These are phyloP conservation scores for Conopomorpha cramerella DNA, from an alignment of 1,140 invertebrate species.

Conservation along the genomic window DNA sequence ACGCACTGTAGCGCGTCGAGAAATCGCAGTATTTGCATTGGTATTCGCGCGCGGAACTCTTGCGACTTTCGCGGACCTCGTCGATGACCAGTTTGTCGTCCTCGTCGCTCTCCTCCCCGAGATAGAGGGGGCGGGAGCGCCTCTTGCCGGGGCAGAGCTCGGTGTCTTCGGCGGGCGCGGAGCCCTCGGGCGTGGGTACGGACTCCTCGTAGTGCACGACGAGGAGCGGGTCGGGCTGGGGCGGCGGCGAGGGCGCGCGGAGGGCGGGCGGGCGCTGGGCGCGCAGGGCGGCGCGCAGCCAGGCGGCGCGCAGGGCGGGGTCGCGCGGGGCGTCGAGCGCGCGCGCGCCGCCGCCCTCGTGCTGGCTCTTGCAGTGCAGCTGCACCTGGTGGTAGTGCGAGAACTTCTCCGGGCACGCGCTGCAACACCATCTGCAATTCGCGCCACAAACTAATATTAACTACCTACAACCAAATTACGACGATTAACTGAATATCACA, in stretches of 20 bases:
- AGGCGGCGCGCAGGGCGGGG: slow-evolving; percentile 15
- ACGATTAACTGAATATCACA: too few relatives aligned
- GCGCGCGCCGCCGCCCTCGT: slow-evolving; percentile 10
- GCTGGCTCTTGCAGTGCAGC: slow-evolving; percentile 29
- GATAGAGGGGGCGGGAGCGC: too few relatives aligned
- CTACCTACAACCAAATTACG: too few relatives aligned
- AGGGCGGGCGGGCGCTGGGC: slow-evolving; percentile 12
- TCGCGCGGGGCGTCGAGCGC: slow-evolving; percentile 25
- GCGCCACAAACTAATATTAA: too few relatives aligned
- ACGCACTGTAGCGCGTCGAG: slow-evolving; percentile 2
- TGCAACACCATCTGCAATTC: slow-evolving; percentile 28
- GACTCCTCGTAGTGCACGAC: slow-evolving; percentile 32
- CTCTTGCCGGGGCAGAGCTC: too few relatives aligned
- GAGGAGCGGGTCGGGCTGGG: slow-evolving; percentile 22
- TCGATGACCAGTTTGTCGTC: slow-evolving; percentile 25
- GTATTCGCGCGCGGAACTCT: neutral
- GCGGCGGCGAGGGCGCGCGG: neutral
- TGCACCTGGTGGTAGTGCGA: slow-evolving; percentile 39
- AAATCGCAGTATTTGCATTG: slow-evolving; percentile 19
- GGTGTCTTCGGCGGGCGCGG: neutral
- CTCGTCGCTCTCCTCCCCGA: too few relatives aligned
- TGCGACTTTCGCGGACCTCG: slow-evolving; percentile 10
- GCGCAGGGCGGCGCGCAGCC: slow-evolving; percentile 21
- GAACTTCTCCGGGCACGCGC: slow-evolving; percentile 19
- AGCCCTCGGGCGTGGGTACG: slow-evolving; percentile 20